Evolutionary conservation across 2,888 invertebrate genomes (phyloP), one percentile per base, ranked within the genome.

Genomic region (Eledona agricola): DNA sequence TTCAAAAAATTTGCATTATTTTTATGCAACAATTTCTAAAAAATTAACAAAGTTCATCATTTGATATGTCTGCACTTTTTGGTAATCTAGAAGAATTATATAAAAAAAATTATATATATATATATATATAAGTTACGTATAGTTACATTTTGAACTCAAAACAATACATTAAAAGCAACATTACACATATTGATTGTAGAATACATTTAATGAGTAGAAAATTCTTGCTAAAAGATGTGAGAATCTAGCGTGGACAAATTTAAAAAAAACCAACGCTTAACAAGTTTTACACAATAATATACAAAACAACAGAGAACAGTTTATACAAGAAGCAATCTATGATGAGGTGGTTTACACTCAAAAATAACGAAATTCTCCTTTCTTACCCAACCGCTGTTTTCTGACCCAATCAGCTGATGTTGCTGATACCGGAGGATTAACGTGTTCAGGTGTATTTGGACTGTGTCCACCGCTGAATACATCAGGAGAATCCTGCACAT

Each of bases 361-460:
- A 81, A 93, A 93, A 80, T 94, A 94, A 78, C 93, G 86, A 79
- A 93, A 93, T 83, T 93, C 93, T 78, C 93, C 93, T 84, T 93
- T 93, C 83, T 93, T 93, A 80, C 93, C 93, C 74, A 90, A 86
- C 64, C 92, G 84, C 76, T 93, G 91, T 74, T 90, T 89, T 69
- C 89, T 87, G 66, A 92, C 88, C 89, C 91, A 90, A 76, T 93
- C 92, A 7, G 89, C 86, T 40, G 86, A 84, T 40, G 84, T 86
- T 50, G 71, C 69, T 12, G 67, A 58, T 17, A 50, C 26, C 25
- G 72, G 71, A 15, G 63, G 81, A 56, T 80, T 26, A 80, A 80
- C 63, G 22, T 78, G 78, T 32, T 76, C 79, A 6, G 76, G 72
- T 10, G 77, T 77, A 57, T 77, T 79, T 63, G 78, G 78, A 58